Conservation (phyloP, 2,888 invertebrate genomes). For the Rhopalosiphum nymphaeae region DNA sequence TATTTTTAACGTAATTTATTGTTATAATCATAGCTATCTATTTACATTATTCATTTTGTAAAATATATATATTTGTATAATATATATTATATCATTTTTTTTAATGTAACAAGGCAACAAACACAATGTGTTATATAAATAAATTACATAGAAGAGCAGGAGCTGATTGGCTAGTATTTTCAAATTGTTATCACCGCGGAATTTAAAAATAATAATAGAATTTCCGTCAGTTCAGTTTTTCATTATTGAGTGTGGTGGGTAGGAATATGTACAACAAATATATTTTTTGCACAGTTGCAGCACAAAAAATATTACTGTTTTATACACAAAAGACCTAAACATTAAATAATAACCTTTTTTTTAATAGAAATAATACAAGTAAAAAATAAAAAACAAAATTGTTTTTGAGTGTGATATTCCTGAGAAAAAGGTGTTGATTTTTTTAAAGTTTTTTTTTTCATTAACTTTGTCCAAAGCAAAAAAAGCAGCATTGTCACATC, state of each 20-base stretch:
- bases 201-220: conserved; percentile 30
- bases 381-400: conserved; percentile 62
- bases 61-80: conserved; percentile 52
- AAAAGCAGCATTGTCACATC: conserved; percentile 47
- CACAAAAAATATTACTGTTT: conserved; percentile 44
- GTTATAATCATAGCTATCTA: conserved; percentile 61
- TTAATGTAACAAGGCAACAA: conserved; percentile 65
- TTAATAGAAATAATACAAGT: conserved; percentile 64
- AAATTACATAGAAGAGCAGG: conserved; percentile 58
- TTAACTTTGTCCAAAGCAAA: conserved; percentile 60
- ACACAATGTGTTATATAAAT: conserved; percentile 62
- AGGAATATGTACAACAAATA: conserved; percentile 54
- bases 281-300: conserved; percentile 36
- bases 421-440: conserved; percentile 59
- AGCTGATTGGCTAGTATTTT: conserved; percentile 50
- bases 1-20: conserved; percentile 61
- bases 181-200: conserved; percentile 38
- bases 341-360: conserved; percentile 65
- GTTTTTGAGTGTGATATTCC: conserved; percentile 63
- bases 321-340: conserved; percentile 64
- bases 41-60: conserved; percentile 62
- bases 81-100: conserved; percentile 28
- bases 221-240: conserved; percentile 27
- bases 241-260: not conserved
- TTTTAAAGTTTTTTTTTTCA: conserved; percentile 36